Evolutionary conservation across 1,140 invertebrate genomes (phyloP).

Genomic region (Bathynomus jamesi): DNA sequence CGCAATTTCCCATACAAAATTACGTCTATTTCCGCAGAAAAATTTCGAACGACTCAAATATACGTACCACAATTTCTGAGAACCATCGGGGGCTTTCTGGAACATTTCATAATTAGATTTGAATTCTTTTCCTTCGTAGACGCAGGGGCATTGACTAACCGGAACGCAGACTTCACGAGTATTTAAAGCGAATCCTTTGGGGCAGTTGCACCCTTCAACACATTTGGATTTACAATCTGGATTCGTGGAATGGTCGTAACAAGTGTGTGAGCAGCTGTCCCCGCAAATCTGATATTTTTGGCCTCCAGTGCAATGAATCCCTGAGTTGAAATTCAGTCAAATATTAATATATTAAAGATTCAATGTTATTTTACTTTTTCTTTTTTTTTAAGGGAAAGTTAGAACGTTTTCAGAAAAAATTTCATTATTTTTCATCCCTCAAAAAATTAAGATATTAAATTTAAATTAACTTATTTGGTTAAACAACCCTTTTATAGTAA

Average conservation of each 20-base stretch:
- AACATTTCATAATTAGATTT: constrained; percentile 57
- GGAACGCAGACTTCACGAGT: constrained; percentile 67
- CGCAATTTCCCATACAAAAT: no score
- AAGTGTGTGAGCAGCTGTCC: constrained; percentile 62
- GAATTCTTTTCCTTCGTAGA: constrained; percentile 58
- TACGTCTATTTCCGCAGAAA: no score
- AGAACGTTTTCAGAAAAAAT: no score
- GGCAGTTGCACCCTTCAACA: constrained; percentile 82
- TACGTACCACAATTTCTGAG: constrained; percentile 19
- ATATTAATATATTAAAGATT: no score
- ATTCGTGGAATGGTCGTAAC: constrained; percentile 53
- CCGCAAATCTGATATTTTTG: constrained; percentile 72
- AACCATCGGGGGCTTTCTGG: constrained; percentile 21
- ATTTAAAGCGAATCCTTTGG: constrained; percentile 60
- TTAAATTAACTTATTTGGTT: no score
- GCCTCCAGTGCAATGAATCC: constrained; percentile 62
- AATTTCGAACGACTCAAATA: no score
- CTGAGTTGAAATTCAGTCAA: constrained; percentile 45
- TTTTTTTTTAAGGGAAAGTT: no score
- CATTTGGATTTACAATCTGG: constrained; percentile 55
- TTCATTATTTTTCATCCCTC: no score
- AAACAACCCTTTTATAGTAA: no score
- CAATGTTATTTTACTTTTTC: no score
- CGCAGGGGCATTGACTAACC: constrained; percentile 65
- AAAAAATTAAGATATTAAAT: no score